phyloP scores from a whole-genome alignment of 1,140 invertebrate species.

The Drosophila pectinifera region DNA sequence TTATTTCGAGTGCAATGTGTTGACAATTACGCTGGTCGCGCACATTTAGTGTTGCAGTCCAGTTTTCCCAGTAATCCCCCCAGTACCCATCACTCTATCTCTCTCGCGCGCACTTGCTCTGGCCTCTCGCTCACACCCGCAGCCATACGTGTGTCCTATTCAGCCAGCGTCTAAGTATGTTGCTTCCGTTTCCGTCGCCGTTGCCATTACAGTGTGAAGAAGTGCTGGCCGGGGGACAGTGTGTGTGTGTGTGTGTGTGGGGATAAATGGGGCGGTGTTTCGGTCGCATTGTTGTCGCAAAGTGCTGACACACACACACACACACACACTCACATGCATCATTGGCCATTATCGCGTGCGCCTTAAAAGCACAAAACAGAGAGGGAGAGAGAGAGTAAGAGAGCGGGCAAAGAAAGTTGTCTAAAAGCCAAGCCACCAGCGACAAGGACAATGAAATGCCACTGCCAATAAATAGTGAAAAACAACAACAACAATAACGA shows the following conservation, averaged over 20 bases:
- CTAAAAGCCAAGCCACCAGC: conserved; percentile 78
- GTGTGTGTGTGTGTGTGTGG: conserved; percentile 17
- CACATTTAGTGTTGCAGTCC: conserved; percentile 67
- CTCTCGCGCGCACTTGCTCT: neutral
- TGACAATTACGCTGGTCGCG: conserved; percentile 58
- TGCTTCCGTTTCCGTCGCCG: conserved; percentile 73
- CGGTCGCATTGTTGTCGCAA: conserved; percentile 71
- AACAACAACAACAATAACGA: conserved; percentile 32
- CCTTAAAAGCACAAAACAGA: conserved; percentile 70
- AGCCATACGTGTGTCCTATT: conserved; percentile 5
- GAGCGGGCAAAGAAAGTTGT: conserved; percentile 68
- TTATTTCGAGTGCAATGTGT: conserved; percentile 15
- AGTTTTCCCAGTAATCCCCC: conserved; percentile 20
- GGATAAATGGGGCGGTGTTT: conserved; percentile 14
- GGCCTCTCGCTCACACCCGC: neutral
- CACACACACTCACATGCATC: conserved; percentile 58
- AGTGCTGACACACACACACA: conserved; percentile 60
- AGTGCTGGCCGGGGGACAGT: conserved; percentile 25
- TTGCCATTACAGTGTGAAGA: conserved; percentile 60
- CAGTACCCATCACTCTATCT: neutral
- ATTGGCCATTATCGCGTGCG: conserved; percentile 76
- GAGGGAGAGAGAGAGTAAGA: conserved; percentile 21
- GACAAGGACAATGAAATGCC: conserved; percentile 70
- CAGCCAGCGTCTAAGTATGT: conserved; percentile 70
- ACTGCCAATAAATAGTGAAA: conserved; percentile 69